phyloP scores from a whole-genome alignment of 2,113 vertebrate species.

The Tupaia tana region DNA sequence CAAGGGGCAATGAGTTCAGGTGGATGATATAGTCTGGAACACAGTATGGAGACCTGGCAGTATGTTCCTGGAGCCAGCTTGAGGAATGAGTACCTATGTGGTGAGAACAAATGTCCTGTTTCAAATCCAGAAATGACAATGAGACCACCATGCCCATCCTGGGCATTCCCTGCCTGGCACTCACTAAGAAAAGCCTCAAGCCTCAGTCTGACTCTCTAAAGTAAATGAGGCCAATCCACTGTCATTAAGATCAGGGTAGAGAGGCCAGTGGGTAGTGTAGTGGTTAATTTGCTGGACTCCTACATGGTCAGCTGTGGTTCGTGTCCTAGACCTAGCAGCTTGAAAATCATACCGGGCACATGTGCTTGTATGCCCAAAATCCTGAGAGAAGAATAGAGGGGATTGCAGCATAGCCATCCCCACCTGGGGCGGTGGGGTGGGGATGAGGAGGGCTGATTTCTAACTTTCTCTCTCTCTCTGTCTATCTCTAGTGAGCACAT shows the following conservation, averaged over 20 bases:
- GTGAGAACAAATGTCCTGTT: not conserved
- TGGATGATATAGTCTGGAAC: not conserved
- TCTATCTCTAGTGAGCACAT: too few species aligned
- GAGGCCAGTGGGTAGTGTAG: too few species aligned
- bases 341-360: too few species aligned
- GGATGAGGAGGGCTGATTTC: too few species aligned
- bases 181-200: not conserved
- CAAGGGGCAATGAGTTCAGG: conserved; percentile 35
- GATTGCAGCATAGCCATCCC: too few species aligned
- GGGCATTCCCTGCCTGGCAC: conserved; percentile 13
- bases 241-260: not conserved
- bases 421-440: too few species aligned
- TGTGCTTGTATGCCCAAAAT: too few species aligned
- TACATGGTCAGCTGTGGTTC: too few species aligned
- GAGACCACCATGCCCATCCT: not conserved
- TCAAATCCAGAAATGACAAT: conserved; percentile 45
- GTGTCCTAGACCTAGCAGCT: too few species aligned
- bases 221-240: not conserved
- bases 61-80: not conserved
- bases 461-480: too few species aligned
- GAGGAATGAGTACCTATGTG: not conserved
- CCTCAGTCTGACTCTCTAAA: not conserved
- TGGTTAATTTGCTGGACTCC: too few species aligned
- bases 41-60: not conserved
- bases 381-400: too few species aligned